Percentiles rank a stretch among this genome's conserved stretches.
phyloP scores from a whole-genome alignment of 2,797 vertebrate species.

The Dryobates pubescens region DNA sequence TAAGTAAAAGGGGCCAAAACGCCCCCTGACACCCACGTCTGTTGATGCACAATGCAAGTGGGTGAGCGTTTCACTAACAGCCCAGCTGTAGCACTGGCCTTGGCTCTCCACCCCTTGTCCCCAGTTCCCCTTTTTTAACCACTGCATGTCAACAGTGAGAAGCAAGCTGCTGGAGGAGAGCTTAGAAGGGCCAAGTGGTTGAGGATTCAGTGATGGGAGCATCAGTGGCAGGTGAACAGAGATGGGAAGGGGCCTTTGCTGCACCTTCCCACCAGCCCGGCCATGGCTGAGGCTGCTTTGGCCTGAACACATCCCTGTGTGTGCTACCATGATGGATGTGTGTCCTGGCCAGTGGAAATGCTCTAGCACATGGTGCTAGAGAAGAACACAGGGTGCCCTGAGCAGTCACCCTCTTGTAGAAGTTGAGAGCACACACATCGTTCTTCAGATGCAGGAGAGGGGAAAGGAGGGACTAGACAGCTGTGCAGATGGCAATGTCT shows the following conservation, averaged over 20 bases:
- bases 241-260: background rate
- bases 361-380: background rate
- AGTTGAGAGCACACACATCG: background rate
- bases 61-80: fast-evolving
- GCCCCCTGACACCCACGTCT: fast-evolving
- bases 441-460: background rate
- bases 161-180: background rate
- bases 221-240: background rate
- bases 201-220: background rate
- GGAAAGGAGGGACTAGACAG: background rate
- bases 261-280: background rate
- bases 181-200: background rate
- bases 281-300: background rate
- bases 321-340: background rate
- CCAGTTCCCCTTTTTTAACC: background rate
- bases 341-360: background rate
- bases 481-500: background rate
- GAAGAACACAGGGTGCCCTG: background rate
- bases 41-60: background rate
- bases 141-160: background rate
- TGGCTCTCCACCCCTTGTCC: background rate
- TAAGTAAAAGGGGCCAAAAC: background rate
- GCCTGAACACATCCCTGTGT: fast-evolving
- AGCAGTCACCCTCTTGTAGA: too few relatives aligned
- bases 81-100: background rate